Percentiles rank a stretch among this genome's conserved stretches.
These are phyloP conservation scores for Urocynchramus pylzowi DNA, from an alignment of 2,113 vertebrate species.

Conservation along the genomic window DNA sequence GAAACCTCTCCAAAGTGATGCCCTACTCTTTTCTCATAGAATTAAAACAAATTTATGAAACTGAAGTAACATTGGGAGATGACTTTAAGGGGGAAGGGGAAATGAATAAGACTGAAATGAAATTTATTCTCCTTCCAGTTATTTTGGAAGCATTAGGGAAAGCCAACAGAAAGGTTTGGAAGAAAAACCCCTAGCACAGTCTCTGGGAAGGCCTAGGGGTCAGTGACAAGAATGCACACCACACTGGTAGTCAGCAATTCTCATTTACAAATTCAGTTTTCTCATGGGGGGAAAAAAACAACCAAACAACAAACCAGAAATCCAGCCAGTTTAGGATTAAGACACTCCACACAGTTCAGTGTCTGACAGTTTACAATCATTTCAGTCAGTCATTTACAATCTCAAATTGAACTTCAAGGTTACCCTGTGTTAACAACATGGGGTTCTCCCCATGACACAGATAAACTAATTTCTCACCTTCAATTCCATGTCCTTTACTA, in stretches of 20 bases:
- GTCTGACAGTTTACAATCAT: neutral
- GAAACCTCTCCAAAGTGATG: neutral
- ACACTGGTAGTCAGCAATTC: neutral
- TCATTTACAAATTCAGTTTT: neutral
- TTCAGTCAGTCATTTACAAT: neutral
- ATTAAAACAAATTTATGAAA: neutral
- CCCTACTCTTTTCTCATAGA: neutral
- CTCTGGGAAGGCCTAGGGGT: neutral
- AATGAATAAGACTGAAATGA: neutral
- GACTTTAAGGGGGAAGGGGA: neutral
- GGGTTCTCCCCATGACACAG: neutral
- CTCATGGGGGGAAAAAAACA: neutral
- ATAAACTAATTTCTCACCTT: neutral
- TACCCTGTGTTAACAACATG: neutral
- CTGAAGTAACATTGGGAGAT: neutral
- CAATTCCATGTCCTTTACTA: neutral
- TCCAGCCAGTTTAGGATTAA: no score
- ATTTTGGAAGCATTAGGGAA: neutral
- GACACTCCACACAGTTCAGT: neutral
- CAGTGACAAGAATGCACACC: neutral
- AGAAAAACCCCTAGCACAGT: neutral
- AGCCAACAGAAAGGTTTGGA: neutral
- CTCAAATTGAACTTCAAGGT: neutral
- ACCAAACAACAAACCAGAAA: neutral
- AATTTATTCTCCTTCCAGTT: neutral